A percentile compares a stretch with the other conserved stretches of the same genome.
Conservation (phyloP, 2,888 invertebrate species). For the Opisthograptis luteolata region DNA sequence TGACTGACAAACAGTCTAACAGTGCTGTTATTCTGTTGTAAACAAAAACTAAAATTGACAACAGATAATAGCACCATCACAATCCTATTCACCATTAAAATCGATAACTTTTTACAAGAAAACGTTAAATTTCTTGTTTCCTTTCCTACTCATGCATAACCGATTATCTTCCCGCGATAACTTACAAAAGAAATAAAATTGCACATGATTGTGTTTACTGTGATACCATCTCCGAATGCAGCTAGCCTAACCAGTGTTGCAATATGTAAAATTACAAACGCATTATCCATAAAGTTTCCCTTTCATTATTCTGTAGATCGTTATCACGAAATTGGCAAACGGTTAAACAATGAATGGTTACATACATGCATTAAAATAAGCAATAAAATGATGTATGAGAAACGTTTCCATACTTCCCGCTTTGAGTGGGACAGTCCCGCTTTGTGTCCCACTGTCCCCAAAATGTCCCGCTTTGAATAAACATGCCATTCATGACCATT, state of each 20-base stretch:
- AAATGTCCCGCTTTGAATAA: too few species aligned
- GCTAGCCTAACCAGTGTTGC: conserved; percentile 39
- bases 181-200: conserved; percentile 19
- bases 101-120: conserved; percentile 3
- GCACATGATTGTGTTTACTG: conserved; percentile 19
- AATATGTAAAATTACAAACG: conserved; percentile 50
- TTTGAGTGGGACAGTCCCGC: too few species aligned
- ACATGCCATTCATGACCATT: too few species aligned
- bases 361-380: conserved; percentile 19
- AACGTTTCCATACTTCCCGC: too few species aligned
- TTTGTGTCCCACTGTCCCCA: too few species aligned
- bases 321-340: conserved; percentile 37
- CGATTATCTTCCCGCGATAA: conserved; percentile 15
- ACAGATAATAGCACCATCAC: too few species aligned
- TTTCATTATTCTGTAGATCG: conserved; percentile 37
- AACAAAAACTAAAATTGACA: too few species aligned
- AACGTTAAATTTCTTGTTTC: conserved; percentile 14
- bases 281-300: conserved; percentile 38
- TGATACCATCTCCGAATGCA: conserved; percentile 29
- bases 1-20: too few species aligned
- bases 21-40: too few species aligned
- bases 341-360: conserved; percentile 37
- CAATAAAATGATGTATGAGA: conserved; percentile 1
- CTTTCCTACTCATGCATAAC: conserved; percentile 19
- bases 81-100: not conserved